Base-by-base conservation (phyloP, 2,797 vertebrate species). In the Poliocrania exsul region DNA sequence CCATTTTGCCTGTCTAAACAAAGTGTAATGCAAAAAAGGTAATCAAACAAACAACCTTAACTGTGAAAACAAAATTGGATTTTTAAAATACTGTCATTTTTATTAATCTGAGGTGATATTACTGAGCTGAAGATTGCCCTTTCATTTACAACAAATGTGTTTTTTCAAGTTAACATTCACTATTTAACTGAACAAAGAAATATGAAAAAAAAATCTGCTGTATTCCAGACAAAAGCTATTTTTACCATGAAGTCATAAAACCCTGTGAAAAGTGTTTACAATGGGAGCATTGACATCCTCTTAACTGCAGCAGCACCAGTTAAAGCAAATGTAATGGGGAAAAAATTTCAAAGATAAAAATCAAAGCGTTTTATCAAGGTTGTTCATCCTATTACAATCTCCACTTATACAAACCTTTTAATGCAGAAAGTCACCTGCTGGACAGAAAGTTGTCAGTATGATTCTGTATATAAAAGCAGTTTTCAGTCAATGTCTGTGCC, bases 331-430 rank as follows among this genome's bases (percentile, higher is more conserved):
- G 49, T 80, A 92, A 93, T 47, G 74, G 38, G 46, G 24, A 86
- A 94, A 92, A 91, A 78, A 69, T 7, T 86, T 96, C 80, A 96
- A 96, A 97, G 91, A 82, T 80, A 84, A 77, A 70, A 91, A 96
- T 97, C 96, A 93, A 96, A 96, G 91, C 2, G 0, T 84, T 97
- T 91, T 94, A 94, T 94, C 93, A 92, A 93, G 85, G 96, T 93
- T 95, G 85, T 93, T 97, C 95, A 88, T 95, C 80, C 93, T 80
- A 80, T 95, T 96, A 93, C 46, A 53, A 73, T 69, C 80, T 77
- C 57, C 17, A 71, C 66, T 80, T 88, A 49, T 79, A 86, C 70
- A 94, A 94, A 80, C 23, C 85, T 90, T 95, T 92, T 94, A 83
- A 94, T 86, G 56, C 64, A 95, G 60, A 88, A 93, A 95, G 77